A percentile compares a stretch with the other conserved stretches of the same genome.
phyloP scores from a whole-genome alignment of 1,140 invertebrate genomes.

The Saccostrea echinata region DNA sequence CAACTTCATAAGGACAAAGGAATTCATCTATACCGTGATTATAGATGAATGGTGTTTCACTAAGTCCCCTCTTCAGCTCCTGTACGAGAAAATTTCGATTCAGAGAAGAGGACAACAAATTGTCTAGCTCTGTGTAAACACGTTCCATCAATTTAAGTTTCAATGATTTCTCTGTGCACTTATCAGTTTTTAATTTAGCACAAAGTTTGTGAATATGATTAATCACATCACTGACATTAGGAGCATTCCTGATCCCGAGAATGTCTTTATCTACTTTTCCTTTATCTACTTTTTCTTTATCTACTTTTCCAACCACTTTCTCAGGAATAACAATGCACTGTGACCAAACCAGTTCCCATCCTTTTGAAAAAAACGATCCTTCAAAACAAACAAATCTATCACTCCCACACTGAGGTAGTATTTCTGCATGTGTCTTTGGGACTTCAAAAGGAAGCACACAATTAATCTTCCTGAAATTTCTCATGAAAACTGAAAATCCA shows the following conservation, averaged over 20 bases:
- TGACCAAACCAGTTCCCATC: not conserved
- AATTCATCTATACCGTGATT: not conserved
- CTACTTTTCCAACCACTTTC: not conserved
- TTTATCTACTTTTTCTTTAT: too few species aligned
- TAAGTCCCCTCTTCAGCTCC: not conserved
- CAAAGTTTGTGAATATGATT: not conserved
- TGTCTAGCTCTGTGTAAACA: not conserved
- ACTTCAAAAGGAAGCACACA: not conserved
- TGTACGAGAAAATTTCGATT: not conserved
- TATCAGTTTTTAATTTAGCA: not conserved
- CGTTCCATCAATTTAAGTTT: not conserved
- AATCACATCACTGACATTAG: not conserved
- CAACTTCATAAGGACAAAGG: not conserved
- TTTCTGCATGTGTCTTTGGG: not conserved
- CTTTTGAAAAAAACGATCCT: not conserved
- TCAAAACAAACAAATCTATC: not conserved
- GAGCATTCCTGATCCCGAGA: not conserved
- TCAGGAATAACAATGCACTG: not conserved
- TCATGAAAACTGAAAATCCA: not conserved
- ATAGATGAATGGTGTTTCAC: not conserved
- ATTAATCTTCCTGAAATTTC: not conserved
- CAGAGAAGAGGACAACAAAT: not conserved
- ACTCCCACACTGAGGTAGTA: not conserved
- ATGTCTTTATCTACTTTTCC: not conserved
- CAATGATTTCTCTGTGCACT: not conserved